Conservation (phyloP, 2,113 vertebrate genomes). For the Rhinoptilus africanus region DNA sequence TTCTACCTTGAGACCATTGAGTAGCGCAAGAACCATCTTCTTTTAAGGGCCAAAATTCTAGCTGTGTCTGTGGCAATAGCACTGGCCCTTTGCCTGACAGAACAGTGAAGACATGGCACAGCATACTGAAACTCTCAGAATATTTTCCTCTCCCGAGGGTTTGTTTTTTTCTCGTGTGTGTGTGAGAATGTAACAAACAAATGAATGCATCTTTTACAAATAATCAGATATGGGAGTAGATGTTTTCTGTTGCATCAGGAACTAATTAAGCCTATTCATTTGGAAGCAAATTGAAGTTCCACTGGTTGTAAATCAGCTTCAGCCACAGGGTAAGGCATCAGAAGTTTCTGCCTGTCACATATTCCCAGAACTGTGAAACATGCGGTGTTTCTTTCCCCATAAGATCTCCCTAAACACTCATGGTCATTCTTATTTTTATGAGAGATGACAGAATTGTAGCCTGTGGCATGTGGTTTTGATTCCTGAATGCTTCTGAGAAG, state of each 20-base stretch:
- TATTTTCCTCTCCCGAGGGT: background rate
- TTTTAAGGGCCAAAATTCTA: background rate
- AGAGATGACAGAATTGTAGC: background rate
- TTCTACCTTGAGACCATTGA: background rate
- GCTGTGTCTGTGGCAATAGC: background rate
- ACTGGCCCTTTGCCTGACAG: background rate
- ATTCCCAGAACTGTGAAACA: background rate
- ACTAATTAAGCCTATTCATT: background rate
- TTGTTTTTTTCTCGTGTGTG: background rate
- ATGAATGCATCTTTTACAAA: background rate
- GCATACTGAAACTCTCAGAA: background rate
- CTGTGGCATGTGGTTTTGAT: background rate
- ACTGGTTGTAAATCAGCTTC: constrained; percentile 20
- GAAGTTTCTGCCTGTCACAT: background rate
- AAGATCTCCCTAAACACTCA: background rate
- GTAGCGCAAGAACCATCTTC: background rate
- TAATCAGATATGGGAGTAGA: background rate
- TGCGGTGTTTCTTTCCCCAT: background rate
- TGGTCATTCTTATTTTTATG: background rate
- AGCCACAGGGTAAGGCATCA: background rate
- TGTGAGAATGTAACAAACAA: background rate
- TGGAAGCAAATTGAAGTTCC: constrained; percentile 26
- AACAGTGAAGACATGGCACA: background rate
- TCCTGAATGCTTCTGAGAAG: background rate
- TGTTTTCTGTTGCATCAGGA: background rate